Evolutionary conservation across 1,140 invertebrate genomes (phyloP).

Genomic region (Halotydeus destructor): DNA sequence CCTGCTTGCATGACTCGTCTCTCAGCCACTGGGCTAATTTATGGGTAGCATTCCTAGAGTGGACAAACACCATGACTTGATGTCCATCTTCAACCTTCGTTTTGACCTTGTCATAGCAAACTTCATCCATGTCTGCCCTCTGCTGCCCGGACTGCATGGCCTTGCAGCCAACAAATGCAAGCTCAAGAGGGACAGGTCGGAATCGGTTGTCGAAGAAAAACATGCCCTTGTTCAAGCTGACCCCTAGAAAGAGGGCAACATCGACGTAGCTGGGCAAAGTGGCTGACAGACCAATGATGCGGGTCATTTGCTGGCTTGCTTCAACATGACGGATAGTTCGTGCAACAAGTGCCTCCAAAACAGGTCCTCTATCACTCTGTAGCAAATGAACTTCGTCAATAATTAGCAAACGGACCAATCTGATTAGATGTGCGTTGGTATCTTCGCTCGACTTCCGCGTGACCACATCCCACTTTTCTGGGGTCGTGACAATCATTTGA

Average conservation of each 20-base stretch:
- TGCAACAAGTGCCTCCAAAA: conserved; percentile 90
- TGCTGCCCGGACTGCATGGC: conserved; percentile 48
- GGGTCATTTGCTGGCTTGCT: conserved; percentile 83
- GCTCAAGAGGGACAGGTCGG: conserved; percentile 77
- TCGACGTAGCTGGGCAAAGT: conserved; percentile 95
- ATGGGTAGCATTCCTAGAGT: conserved; percentile 55
- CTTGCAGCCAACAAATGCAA: conserved; percentile 82
- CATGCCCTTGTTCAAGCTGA: conserved; percentile 74
- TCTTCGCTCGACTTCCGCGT: conserved; percentile 84
- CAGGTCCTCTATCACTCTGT: conserved; percentile 89
- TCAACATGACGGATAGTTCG: conserved; percentile 82
- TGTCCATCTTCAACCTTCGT: conserved; percentile 69
- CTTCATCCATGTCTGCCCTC: conserved; percentile 64
- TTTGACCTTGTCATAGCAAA: conserved; percentile 80
- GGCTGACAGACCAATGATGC: conserved; percentile 91
- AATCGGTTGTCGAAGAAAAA: conserved; percentile 96
- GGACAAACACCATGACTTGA: conserved; percentile 98
- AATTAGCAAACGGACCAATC: conserved; percentile 78
- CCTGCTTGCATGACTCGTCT: conserved; percentile 49
- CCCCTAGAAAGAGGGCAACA: conserved; percentile 77
- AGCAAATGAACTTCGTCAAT: conserved; percentile 97
- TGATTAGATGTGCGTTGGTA: conserved; percentile 47
- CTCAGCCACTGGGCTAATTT: conserved; percentile 27
- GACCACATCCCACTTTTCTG: conserved; percentile 99
- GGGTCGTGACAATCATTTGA: conserved; percentile 94